A percentile compares a stretch with the other conserved stretches of the same genome.
phyloP scores from a whole-genome alignment of 2,888 invertebrate genomes.

The Seladonia tumulorum region DNA sequence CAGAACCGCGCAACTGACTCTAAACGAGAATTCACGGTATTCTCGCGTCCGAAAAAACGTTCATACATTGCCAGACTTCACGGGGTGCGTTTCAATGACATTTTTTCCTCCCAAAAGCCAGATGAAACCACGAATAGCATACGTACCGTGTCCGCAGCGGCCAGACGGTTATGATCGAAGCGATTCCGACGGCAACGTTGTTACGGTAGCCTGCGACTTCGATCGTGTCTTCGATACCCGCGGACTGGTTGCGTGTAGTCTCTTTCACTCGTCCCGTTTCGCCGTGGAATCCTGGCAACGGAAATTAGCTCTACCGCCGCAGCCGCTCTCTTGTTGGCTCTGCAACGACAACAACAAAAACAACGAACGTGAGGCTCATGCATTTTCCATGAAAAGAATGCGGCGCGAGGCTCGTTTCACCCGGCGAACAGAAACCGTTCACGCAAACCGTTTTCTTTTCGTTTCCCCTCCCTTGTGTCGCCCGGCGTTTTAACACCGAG shows the following conservation, averaged over 20 bases:
- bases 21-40: too few species aligned
- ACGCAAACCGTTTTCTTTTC: conserved; percentile 21
- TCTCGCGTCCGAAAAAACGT: background rate
- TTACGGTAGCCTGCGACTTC: conserved; percentile 31
- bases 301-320: conserved; percentile 49
- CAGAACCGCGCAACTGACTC: too few species aligned
- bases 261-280: conserved; percentile 30
- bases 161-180: conserved; percentile 19
- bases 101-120: background rate
- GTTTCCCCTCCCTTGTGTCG: conserved; percentile 23
- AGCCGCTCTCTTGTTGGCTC: conserved; percentile 58
- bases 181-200: conserved; percentile 30
- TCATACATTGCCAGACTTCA: background rate
- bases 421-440: background rate
- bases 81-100: background rate
- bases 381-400: conserved; percentile 67
- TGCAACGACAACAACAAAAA: conserved; percentile 60
- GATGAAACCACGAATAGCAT: conserved; percentile 6
- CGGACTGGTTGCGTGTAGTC: conserved; percentile 29
- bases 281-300: conserved; percentile 56
- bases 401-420: conserved; percentile 26
- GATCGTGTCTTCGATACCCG: conserved; percentile 37
- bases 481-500: conserved; percentile 20
- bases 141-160: conserved; percentile 51
- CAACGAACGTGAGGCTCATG: conserved; percentile 51